A percentile compares a stretch with the other conserved stretches of the same genome.
Conservation (phyloP, 1,140 invertebrate species). For the Atta cephalotes region DNA sequence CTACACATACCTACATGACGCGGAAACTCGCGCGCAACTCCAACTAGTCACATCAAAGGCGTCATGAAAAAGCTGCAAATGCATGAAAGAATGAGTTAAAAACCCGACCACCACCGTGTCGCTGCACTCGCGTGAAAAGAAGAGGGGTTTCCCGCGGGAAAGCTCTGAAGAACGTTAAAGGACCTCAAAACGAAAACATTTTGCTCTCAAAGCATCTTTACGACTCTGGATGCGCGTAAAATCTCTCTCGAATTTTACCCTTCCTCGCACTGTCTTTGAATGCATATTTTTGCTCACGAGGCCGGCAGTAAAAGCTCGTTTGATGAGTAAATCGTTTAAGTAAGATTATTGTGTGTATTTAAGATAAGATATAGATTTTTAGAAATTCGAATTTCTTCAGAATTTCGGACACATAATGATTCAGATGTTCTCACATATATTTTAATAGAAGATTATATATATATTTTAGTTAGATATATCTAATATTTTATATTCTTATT, state of each 20-base stretch:
- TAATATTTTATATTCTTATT: background rate
- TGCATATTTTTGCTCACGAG: constrained; percentile 10
- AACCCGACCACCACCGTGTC: constrained; percentile 64
- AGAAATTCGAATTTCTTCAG: background rate
- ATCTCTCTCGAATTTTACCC: constrained; percentile 63
- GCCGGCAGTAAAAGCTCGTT: constrained; percentile 23
- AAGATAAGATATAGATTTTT: background rate
- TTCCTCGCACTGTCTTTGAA: constrained; percentile 50
- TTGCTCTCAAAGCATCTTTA: constrained; percentile 72
- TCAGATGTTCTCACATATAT: background rate
- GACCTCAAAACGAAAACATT: constrained; percentile 80
- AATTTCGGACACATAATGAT: background rate
- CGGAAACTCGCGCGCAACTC: constrained; percentile 54
- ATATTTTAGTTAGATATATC: background rate
- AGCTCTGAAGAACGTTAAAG: constrained; percentile 71
- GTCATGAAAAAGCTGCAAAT: constrained; percentile 72
- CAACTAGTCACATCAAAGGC: constrained; percentile 74
- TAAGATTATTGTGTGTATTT: background rate
- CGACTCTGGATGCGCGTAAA: constrained; percentile 51
- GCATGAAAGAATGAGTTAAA: constrained; percentile 79
- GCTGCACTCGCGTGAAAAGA: constrained; percentile 62
- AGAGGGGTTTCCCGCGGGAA: constrained; percentile 64
- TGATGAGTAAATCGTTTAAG: constrained; percentile 55
- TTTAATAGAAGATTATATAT: background rate
- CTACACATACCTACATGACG: constrained; percentile 10